Base-by-base conservation (phyloP, 2,113 vertebrate genomes). In the Caranx ignobilis region DNA sequence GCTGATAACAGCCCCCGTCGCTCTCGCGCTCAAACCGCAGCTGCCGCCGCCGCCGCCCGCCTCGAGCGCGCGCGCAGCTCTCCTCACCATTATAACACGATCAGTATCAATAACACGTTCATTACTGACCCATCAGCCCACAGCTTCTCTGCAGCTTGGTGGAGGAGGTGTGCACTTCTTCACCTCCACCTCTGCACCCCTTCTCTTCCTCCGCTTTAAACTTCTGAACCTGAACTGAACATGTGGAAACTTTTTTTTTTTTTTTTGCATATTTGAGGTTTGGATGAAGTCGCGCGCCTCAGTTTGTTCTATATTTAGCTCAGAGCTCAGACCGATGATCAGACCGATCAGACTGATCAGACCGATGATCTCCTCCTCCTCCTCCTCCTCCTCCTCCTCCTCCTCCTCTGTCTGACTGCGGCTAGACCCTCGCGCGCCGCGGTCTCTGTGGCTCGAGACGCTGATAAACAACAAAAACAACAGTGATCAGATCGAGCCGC, bases 111-210 rank as follows among this genome's bases (percentile, higher is more conserved):
- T 26, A 26, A 26, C 26, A 26, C 26, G 26, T 26, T 26, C 26
- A 26, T 26, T 26, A 26, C 26, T 26, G 26, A 26, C 26, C 26
- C 26, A 26, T 26, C 26, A 26, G 26, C 26, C 26, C 26, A 26
- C 26, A 26, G 26, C 26, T 26, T 26, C 26, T 26, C 26, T 26
- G 26, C 26, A 26, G 26, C 26, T 26, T 1, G 48, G 18, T 9
- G 48, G 48, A n/a, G 19, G 50, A 18, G 18, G 18, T 35, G 76
- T 26, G 72, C 74, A 64, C 83, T 71, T 74, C 76, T 76, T 82
- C 67, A 72, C 32, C 59, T 81, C 63, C 37, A 78, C 78, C 60
- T 26, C 47, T 19, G 19, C 18, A 50, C 48, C 6, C 47, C 48
- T 19, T 50, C 48, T 50, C 18, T 16, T 50, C 6, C 19, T 3